These are phyloP conservation scores for Eupithecia inturbata DNA, from an alignment of 2,888 invertebrate species.

Conservation along the genomic window DNA sequence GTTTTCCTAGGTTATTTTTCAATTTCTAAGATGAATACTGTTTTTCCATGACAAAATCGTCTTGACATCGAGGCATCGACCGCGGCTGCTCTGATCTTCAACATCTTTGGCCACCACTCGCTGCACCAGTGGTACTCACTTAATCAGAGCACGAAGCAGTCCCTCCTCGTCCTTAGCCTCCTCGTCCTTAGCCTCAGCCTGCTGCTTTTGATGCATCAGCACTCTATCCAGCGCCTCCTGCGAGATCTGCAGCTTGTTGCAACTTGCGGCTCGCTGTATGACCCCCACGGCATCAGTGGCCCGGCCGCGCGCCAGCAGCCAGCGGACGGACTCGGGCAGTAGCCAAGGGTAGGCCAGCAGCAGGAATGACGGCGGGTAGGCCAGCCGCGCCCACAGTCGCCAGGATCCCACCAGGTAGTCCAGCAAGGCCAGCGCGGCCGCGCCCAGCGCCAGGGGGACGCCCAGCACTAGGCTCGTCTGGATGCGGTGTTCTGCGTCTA, in stretches of 20 bases:
- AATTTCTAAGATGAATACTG: neutral
- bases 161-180: conserved; percentile 65
- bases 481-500: conserved; percentile 89
- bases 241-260: conserved; percentile 81
- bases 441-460: conserved; percentile 88
- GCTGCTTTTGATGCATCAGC: conserved; percentile 61
- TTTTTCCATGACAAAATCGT: neutral
- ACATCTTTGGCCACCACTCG: neutral
- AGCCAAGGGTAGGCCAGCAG: conserved; percentile 88
- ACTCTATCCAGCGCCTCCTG: conserved; percentile 77
- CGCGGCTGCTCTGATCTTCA: neutral
- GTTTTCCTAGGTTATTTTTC: neutral
- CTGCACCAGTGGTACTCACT: conserved; percentile 54
- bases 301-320: conserved; percentile 88
- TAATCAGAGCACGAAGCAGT: conserved; percentile 64
- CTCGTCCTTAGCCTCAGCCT: conserved; percentile 54
- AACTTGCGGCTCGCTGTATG: conserved; percentile 84
- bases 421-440: conserved; percentile 86
- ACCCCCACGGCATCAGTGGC: conserved; percentile 85
- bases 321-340: conserved; percentile 89
- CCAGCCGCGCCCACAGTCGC: conserved; percentile 86
- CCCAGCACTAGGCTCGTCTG: conserved; percentile 88
- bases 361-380: conserved; percentile 88
- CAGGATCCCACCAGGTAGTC: conserved; percentile 89
- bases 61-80: neutral